Evolutionary conservation across 1,140 invertebrate species (phyloP).

Genomic region (Rhyacophila brunnea): DNA sequence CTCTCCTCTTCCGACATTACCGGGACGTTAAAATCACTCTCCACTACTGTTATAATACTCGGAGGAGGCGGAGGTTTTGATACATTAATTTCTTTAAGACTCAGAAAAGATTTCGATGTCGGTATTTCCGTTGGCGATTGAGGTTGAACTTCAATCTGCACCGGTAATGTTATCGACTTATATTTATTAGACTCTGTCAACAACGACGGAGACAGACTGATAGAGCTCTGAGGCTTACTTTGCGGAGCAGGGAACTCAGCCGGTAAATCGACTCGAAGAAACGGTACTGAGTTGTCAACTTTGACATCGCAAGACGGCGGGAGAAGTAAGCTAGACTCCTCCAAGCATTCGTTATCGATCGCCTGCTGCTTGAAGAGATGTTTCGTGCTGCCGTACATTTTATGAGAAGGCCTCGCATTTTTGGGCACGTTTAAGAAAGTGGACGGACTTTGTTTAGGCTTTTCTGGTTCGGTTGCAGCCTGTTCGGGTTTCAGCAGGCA

Average conservation of each 20-base stretch:
- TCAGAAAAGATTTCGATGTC: background rate
- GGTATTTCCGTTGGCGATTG: conserved; percentile 21
- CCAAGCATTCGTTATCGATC: conserved; percentile 37
- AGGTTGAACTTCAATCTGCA: conserved; percentile 23
- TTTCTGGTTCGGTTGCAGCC: conserved; percentile 15
- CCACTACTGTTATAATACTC: conserved; percentile 14
- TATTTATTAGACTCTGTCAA: conserved; percentile 12
- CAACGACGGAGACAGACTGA: conserved; percentile 1
- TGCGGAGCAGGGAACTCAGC: conserved; percentile 15
- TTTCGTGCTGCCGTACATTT: conserved; percentile 47
- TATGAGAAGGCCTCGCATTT: conserved; percentile 38
- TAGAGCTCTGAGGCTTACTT: conserved; percentile 4
- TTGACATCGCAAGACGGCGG: conserved; percentile 21
- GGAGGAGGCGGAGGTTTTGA: conserved; percentile 21
- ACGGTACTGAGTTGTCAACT: conserved; percentile 13
- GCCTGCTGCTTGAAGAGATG: conserved; percentile 43
- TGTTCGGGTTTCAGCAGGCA: conserved; percentile 23
- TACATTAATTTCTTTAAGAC: conserved; percentile 13
- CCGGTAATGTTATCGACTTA: background rate
- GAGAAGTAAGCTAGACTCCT: conserved; percentile 27
- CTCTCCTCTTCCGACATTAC: conserved; percentile 45
- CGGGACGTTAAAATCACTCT: conserved; percentile 14
- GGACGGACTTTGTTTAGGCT: conserved; percentile 13
- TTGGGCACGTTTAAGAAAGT: conserved; percentile 37
- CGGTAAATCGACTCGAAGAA: conserved; percentile 27